Evolutionary conservation across 2,113 vertebrate genomes (phyloP), one percentile per base, ranked within the genome.

Genomic region (Eulemur rufifrons): DNA sequence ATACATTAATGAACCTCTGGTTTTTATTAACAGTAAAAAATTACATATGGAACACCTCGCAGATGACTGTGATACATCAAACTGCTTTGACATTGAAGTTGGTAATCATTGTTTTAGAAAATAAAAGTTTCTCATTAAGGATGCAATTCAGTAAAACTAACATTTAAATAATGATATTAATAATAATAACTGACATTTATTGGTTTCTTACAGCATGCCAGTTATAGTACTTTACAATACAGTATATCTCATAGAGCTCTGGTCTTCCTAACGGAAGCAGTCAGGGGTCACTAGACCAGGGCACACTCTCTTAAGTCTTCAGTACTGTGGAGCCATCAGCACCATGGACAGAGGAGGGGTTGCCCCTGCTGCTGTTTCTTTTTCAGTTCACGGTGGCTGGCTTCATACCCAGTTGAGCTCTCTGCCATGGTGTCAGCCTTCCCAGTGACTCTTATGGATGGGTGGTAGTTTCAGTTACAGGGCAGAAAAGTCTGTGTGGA

Each of bases 21-120:
- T 61, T 94, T 96, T 86, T 86, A 83, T 95, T 94, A 92, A 83
- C 39, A 69, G 56, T 42, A 86, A n/a, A 92, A 66, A 74, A 69
- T 95, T 80, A 45, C 56, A 94, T 89, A 56, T 84, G 74, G 27
- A 17, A 82, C 25, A 54, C 7, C 17, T 97, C 47, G 87, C 27
- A 96, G 69, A 68, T 94, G 76, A 77, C 71, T n/a, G 71, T 37
- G 29, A 86, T 92, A 34, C 39, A 69, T 87, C 87, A 96, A 77
- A 78, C 12, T 82, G 23, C 29, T 89, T 69, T 89, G 87, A 92
- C 76, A 77, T 37, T 63, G 64, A 95, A 92, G 45, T 59, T 80
- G 69, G 83, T 56, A 93, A 61, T 86, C 84, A 74, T 34, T 96
- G 34, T 37, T 68, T 54, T 74, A 56, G 82, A 94, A 94, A 77